Conservation (phyloP, 2,888 invertebrate genomes). For the Chelonus formosanus region DNA sequence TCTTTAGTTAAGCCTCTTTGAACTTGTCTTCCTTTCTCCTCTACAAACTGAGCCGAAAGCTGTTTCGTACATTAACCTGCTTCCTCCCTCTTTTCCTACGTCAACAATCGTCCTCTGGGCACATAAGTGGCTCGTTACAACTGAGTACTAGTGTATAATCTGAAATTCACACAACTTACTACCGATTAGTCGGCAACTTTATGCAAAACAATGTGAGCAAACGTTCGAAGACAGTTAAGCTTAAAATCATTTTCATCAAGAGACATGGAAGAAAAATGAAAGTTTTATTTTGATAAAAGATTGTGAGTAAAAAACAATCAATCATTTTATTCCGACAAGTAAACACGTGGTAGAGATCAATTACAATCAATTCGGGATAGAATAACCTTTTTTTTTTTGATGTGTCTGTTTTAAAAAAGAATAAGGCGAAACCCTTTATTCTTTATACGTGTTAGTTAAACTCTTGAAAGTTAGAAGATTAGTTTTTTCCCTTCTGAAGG, state of each 20-base stretch:
- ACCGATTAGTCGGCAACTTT: slow-evolving; percentile 7
- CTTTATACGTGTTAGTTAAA: no score
- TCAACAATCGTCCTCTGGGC: slow-evolving; percentile 14
- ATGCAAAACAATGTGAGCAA: no score
- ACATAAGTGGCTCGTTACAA: slow-evolving; percentile 12
- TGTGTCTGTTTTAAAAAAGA: no score
- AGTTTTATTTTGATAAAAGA: no score
- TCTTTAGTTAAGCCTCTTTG: slow-evolving; percentile 9
- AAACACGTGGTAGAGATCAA: no score
- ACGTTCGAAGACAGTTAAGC: not conserved
- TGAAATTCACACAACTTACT: slow-evolving; percentile 7
- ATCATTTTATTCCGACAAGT: no score
- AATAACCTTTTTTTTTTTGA: no score
- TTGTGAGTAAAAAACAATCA: no score
- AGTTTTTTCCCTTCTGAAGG: not conserved
- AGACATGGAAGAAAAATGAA: no score
- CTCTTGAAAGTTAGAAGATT: slow-evolving; percentile 1
- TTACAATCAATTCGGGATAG: no score
- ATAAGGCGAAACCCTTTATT: no score
- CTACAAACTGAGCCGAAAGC: slow-evolving; percentile 5
- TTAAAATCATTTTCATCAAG: no score
- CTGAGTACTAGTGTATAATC: slow-evolving; percentile 12
- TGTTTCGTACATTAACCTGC: slow-evolving; percentile 10
- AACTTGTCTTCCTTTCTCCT: not conserved
- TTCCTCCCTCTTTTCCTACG: slow-evolving; percentile 10